Conservation (phyloP, 2,797 vertebrate species). For the Limnodromus scolopaceus region DNA sequence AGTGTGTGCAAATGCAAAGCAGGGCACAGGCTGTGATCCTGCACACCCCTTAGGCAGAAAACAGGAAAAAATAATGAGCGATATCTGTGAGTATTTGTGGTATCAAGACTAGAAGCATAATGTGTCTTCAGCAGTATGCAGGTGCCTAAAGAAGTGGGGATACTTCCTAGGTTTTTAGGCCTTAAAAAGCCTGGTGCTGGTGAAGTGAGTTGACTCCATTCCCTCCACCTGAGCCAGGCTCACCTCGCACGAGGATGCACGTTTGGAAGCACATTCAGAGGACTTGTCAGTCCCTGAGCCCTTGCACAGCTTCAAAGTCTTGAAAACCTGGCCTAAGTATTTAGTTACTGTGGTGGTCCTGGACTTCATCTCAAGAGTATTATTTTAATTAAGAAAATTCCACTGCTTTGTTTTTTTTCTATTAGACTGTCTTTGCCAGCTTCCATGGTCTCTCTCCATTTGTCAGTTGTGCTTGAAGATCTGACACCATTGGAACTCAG, state of each 20-base stretch:
- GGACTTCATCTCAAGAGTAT: neutral
- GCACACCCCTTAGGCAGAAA: neutral
- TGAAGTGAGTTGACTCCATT: neutral
- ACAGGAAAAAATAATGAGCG: fast-evolving
- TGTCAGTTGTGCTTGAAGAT: neutral
- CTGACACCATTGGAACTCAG: neutral
- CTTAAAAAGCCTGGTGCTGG: neutral
- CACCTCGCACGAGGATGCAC: fast-evolving
- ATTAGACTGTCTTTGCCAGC: neutral
- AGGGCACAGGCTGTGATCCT: too few relatives aligned
- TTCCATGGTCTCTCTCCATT: fast-evolving
- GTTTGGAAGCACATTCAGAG: fast-evolving
- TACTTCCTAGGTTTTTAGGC: neutral
- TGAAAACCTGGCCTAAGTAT: neutral
- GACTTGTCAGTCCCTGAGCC: neutral
- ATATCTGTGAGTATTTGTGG: too few relatives aligned
- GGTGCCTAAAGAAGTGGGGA: neutral
- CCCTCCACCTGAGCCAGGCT: neutral
- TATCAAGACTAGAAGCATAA: neutral
- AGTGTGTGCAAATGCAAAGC: fast-evolving
- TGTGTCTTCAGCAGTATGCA: neutral
- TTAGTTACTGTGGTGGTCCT: fast-evolving
- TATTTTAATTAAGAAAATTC: neutral
- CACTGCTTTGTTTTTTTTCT: neutral
- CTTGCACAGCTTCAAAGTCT: neutral